These are phyloP conservation scores for Tychaedon coryphoeus DNA, from an alignment of 2,113 vertebrate genomes.

Conservation along the genomic window DNA sequence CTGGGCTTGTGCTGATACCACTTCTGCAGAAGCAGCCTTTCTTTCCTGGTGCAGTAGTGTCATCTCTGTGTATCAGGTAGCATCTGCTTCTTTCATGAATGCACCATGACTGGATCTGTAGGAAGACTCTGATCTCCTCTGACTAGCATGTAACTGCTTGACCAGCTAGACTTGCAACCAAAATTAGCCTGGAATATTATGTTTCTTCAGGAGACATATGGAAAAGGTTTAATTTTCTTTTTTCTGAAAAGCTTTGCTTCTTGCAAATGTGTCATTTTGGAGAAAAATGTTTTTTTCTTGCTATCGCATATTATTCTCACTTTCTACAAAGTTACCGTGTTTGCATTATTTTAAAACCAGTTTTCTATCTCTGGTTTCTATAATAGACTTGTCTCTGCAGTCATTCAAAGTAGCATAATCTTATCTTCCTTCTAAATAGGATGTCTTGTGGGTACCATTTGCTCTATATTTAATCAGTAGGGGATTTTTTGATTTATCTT, in stretches of 20 bases:
- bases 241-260: background rate
- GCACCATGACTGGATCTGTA: background rate
- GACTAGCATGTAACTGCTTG: background rate
- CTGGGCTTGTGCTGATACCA: background rate
- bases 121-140: background rate
- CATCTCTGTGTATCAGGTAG: background rate
- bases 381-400: background rate
- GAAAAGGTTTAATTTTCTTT: background rate
- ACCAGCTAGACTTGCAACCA: background rate
- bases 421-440: background rate
- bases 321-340: background rate
- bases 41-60: background rate
- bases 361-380: background rate
- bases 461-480: background rate
- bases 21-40: background rate
- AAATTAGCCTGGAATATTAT: background rate
- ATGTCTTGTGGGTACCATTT: background rate
- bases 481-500: accelerated
- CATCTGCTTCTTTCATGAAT: background rate
- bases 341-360: background rate
- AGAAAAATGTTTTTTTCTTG: background rate
- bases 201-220: background rate
- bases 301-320: background rate
- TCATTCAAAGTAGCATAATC: background rate
- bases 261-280: background rate